Evolutionary conservation across 2,113 vertebrate species (phyloP).

Genomic region (Myiagra hebetior): DNA sequence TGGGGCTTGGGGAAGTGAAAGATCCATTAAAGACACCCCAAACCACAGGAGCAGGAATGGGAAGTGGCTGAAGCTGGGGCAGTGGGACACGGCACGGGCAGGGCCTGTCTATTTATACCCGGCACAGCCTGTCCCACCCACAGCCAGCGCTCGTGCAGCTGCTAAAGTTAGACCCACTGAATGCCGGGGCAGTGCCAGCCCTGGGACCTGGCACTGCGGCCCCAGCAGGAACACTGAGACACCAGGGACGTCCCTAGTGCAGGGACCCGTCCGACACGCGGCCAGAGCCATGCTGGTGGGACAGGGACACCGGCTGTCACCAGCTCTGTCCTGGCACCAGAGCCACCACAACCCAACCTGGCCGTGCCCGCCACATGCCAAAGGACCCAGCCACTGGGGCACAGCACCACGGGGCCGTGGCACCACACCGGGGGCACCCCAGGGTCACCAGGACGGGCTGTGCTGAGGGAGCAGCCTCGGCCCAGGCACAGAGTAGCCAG

Average conservation of each 20-base stretch:
- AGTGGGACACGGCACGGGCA: background rate
- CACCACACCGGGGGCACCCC: background rate
- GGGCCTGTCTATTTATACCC: background rate
- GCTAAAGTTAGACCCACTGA: background rate
- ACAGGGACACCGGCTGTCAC: background rate
- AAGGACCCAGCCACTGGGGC: background rate
- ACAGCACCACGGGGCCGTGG: background rate
- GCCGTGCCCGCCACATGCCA: background rate
- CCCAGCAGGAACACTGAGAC: background rate
- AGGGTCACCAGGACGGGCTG: rapidly evolving
- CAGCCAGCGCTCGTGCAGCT: background rate
- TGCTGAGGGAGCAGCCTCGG: rapidly evolving
- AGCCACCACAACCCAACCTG: no score
- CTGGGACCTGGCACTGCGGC: background rate
- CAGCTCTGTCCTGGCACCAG: background rate
- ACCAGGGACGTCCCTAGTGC: rapidly evolving
- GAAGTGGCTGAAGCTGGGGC: background rate
- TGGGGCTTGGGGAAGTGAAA: background rate
- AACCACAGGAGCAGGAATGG: background rate
- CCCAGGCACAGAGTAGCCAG: background rate
- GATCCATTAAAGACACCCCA: background rate
- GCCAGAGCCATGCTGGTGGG: no score
- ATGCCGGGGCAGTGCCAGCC: background rate
- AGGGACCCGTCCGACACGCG: rapidly evolving
- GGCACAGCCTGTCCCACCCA: background rate